Evolutionary conservation across 2,113 vertebrate genomes (phyloP).

Genomic region (Lepidothrix coronata): DNA sequence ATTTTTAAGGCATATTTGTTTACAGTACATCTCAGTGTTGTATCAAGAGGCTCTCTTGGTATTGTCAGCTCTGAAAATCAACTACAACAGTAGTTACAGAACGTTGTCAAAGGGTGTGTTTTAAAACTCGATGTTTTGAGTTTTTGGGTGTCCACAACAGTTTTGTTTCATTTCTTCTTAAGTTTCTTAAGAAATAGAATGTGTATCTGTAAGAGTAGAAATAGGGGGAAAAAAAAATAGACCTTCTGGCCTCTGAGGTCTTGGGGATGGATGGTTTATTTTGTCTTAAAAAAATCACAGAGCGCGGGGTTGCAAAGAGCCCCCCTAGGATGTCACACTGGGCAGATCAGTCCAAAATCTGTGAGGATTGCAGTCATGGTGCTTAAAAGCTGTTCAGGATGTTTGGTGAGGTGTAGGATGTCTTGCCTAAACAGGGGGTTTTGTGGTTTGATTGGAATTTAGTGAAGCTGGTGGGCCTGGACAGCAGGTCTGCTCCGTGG

Average conservation of each 20-base stretch:
- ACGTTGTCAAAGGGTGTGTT: background rate
- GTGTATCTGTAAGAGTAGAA: background rate
- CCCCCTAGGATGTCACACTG: background rate
- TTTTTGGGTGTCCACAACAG: background rate
- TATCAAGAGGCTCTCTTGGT: background rate
- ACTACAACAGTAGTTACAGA: background rate
- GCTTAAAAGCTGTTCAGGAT: background rate
- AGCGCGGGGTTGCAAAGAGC: background rate
- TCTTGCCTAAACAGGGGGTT: background rate
- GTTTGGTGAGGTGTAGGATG: background rate
- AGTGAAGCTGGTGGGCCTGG: background rate
- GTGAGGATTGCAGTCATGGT: background rate
- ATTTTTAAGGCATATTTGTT: slow-evolving; percentile 13
- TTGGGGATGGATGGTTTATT: background rate
- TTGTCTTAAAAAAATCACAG: background rate
- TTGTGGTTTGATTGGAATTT: background rate
- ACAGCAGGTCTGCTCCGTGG: background rate
- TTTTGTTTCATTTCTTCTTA: background rate
- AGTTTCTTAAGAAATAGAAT: background rate
- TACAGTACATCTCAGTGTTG: slow-evolving; percentile 24
- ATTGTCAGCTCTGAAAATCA: background rate
- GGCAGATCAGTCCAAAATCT: background rate
- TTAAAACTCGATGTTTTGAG: background rate
- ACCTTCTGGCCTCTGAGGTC: background rate
- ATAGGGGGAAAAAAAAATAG: rapidly evolving